Conservation (phyloP, 1,140 invertebrate genomes). For the Ostrea edulis region DNA sequence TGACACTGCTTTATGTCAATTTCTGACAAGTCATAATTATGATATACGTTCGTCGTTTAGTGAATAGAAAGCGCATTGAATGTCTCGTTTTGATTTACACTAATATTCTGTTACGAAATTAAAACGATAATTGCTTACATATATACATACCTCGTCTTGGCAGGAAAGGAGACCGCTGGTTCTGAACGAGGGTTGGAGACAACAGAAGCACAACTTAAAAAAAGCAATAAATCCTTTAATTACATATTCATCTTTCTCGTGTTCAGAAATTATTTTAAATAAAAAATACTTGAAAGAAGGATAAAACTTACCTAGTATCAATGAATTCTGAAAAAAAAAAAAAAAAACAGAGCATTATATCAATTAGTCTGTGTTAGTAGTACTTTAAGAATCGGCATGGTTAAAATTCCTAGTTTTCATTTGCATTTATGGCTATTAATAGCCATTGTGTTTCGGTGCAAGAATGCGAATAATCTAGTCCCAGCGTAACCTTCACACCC, state of each 20-base stretch:
- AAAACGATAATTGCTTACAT: not conserved
- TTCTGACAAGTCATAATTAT: too few species aligned
- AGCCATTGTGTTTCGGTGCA: not conserved
- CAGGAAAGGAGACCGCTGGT: not conserved
- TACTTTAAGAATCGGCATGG: not conserved
- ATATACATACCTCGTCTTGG: not conserved
- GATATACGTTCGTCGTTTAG: too few species aligned
- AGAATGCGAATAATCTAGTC: not conserved
- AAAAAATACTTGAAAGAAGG: not conserved
- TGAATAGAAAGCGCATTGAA: too few species aligned
- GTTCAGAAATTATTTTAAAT: not conserved
- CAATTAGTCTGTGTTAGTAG: not conserved
- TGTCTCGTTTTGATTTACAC: too few species aligned
- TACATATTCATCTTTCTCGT: not conserved
- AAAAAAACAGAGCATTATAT: not conserved
- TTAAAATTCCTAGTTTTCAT: not conserved
- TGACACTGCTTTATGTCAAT: too few species aligned
- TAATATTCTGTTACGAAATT: too few species aligned
- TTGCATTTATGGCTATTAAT: not conserved
- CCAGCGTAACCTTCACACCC: not conserved
- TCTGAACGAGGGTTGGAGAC: not conserved
- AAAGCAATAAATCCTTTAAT: not conserved
- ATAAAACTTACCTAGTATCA: not conserved
- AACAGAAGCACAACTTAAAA: constrained; percentile 4
- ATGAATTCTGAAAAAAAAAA: not conserved